A percentile compares a stretch with the other conserved stretches of the same genome.
These are phyloP conservation scores for Platyscapa corneri DNA, from an alignment of 1,140 invertebrate genomes.

Conservation along the genomic window DNA sequence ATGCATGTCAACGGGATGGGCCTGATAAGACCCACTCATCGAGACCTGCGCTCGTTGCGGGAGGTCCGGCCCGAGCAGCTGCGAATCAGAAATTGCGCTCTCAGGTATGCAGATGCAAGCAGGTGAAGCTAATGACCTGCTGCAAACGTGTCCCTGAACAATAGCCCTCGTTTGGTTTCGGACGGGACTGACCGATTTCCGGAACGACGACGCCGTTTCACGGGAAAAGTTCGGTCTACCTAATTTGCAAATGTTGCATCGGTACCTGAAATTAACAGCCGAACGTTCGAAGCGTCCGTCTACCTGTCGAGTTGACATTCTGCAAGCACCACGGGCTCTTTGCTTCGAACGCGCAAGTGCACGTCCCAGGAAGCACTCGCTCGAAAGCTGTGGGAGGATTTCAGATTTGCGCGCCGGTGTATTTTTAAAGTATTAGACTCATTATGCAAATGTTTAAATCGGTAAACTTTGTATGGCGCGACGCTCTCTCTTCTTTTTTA, in stretches of 20 bases:
- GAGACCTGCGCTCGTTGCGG: neutral
- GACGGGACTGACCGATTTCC: neutral
- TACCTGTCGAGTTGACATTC: neutral
- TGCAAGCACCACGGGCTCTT: neutral
- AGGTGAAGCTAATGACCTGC: neutral
- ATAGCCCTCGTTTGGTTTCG: neutral
- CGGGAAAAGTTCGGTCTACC: neutral
- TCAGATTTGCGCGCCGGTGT: too few species aligned
- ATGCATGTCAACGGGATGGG: too few species aligned
- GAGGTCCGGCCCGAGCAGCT: slow-evolving; percentile 59
- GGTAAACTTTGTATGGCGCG: too few species aligned
- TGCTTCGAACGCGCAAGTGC: neutral
- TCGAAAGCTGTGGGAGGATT: neutral
- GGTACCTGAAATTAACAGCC: neutral
- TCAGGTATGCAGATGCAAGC: slow-evolving; percentile 62
- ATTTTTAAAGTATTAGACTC: too few species aligned
- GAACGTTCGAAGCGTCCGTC: too few species aligned
- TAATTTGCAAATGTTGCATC: neutral
- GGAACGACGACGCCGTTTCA: neutral
- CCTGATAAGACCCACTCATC: too few species aligned
- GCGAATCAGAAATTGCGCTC: slow-evolving; percentile 61
- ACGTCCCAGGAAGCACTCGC: neutral
- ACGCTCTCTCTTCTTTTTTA: too few species aligned
- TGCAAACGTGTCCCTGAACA: neutral
- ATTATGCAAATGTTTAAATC: too few species aligned